These are phyloP conservation scores for Bombylius major DNA, from an alignment of 2,888 invertebrate genomes.

Conservation along the genomic window DNA sequence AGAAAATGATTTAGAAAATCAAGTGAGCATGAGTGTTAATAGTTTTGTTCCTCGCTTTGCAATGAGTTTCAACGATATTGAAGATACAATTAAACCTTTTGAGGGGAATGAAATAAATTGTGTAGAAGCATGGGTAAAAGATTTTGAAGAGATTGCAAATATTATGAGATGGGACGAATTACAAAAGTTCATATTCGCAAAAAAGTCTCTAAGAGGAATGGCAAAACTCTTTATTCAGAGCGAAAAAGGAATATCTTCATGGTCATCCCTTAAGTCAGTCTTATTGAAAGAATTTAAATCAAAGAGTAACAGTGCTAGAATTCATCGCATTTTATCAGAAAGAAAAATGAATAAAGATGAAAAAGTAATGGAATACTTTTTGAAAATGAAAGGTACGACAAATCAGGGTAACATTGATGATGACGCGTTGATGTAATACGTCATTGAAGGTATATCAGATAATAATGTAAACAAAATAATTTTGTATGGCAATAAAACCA, in stretches of 20 bases:
- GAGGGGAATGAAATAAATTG: background rate
- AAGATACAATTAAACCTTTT: conserved; percentile 1
- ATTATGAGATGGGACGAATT: conserved; percentile 3
- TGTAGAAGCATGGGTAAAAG: background rate
- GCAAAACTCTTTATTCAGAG: background rate
- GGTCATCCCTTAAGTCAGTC: conserved; percentile 4
- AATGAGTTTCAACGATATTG: background rate
- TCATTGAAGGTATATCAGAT: conserved; percentile 8
- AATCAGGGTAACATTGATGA: conserved; percentile 8
- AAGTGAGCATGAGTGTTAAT: too few species aligned
- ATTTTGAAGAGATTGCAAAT: background rate
- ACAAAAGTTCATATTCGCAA: conserved; percentile 2
- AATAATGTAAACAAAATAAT: conserved; percentile 9
- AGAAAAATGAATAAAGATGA: conserved; percentile 9
- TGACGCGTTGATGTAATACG: conserved; percentile 8
- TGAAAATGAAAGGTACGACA: conserved; percentile 7
- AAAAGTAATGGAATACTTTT: conserved; percentile 7
- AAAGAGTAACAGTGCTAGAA: conserved; percentile 3
- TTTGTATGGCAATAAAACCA: conserved; percentile 7
- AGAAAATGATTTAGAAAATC: too few species aligned
- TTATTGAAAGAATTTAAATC: conserved; percentile 6
- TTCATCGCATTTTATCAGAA: conserved; percentile 6
- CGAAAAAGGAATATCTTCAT: background rate
- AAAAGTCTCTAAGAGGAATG: background rate
- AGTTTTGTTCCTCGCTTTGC: too few species aligned